Base-by-base conservation (phyloP, 2,797 vertebrate species). In the Pipistrellus kuhlii region DNA sequence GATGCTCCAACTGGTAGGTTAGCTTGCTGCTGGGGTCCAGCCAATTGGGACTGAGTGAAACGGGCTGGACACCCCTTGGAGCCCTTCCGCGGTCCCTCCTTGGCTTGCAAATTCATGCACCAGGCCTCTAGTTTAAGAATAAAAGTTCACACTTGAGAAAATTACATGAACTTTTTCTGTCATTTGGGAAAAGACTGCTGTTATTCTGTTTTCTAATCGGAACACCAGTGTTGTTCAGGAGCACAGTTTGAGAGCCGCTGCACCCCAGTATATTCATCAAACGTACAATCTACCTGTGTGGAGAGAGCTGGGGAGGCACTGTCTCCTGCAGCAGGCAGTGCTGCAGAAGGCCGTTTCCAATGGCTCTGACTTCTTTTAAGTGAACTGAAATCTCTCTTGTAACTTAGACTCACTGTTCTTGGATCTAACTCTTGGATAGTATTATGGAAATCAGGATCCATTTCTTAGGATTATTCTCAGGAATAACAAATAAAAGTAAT, bases 391-490 rank as follows among this genome's bases (percentile, higher is more conserved):
- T 90, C 62, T 95, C 35, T 62, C 51, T 85, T 44, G 13, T 87
- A 57, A 69, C 20, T 84, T 62, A 77, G 35, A n/a, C 55, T 78
- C 46, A 71, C 64, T 41, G 1, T 46, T n/a, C n/a, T 78, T 32
- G n/a, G 15, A 73, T 84, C 32, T 90, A 53, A 72, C 62, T 71
- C 68, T 81, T 78, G 35, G 55, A 62, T 88, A 64, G 13, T 83
- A 57, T 86, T 92, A 57, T 21, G 25, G 17, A 51, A 90, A 89
- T 91, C 44, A 20, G 35, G 38, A 77, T 53, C 53, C 84, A 48
- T 90, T 94, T 90, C 71, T 80, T 92, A 81, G 68, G 91, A 76
- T 44, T 69, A 27, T 88, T 90, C 57, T 85, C 66, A 80, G 9
- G n/a, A 90, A 30, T 88, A 88, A 21, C 27, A 46, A 76, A 23